phyloP scores from a whole-genome alignment of 2,113 vertebrate genomes.

The Scophthalmus maximus region DNA sequence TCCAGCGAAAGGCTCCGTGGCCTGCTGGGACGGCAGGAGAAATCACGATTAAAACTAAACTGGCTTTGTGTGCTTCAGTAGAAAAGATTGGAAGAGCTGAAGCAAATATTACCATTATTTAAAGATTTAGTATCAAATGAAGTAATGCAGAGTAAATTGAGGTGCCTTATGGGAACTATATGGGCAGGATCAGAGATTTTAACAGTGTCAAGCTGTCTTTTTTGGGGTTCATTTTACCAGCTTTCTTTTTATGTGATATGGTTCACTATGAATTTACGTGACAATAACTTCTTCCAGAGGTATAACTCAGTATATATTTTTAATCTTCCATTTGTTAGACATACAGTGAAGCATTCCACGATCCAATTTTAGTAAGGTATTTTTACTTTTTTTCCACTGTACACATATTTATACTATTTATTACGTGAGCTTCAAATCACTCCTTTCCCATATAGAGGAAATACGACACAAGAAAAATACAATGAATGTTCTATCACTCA shows the following conservation, averaged over 20 bases:
- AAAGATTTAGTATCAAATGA: conserved; percentile 3
- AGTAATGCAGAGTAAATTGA: conserved; percentile 39
- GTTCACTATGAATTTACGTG: not conserved
- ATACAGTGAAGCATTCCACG: conserved; percentile 36
- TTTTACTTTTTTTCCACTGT: conserved; percentile 54
- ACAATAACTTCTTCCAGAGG: conserved; percentile 28
- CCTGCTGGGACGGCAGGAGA: conserved; percentile 1
- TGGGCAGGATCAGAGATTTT: conserved; percentile 21
- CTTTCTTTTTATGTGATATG: not conserved
- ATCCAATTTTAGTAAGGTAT: conserved; percentile 31
- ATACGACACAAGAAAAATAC: conserved; percentile 36
- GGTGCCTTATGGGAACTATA: conserved; percentile 69
- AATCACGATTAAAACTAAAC: not conserved
- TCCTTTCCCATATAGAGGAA: conserved; percentile 35
- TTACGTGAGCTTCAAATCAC: conserved; percentile 50
- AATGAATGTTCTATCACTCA: conserved; percentile 72
- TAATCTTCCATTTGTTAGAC: conserved; percentile 36
- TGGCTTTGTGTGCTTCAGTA: conserved; percentile 1
- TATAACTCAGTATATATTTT: conserved; percentile 46
- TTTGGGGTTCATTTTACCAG: conserved; percentile 7
- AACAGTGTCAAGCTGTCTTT: conserved; percentile 12
- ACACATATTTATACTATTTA: conserved; percentile 63
- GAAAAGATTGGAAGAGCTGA: not conserved
- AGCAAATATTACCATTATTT: not conserved
- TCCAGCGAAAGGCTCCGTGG: conserved; percentile 26